Conservation (phyloP, 1,140 invertebrate genomes). For the Zophobas atratus region DNA sequence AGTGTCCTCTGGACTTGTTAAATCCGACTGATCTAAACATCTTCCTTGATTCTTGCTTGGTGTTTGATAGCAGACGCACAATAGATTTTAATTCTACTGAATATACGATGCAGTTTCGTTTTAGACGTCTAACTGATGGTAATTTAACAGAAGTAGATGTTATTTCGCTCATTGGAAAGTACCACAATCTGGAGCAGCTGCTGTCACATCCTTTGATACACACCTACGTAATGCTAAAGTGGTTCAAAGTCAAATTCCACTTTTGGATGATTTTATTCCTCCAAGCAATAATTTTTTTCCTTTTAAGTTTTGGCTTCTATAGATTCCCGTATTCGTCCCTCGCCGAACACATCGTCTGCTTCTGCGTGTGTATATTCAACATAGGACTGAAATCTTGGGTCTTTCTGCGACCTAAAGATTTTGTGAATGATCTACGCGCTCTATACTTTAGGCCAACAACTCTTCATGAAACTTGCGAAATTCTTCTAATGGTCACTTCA, state of each 20-base stretch:
- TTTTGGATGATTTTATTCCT: slow-evolving; percentile 3
- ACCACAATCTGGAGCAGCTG: neutral
- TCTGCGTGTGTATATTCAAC: neutral
- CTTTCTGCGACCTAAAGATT: too few species aligned
- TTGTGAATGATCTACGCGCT: neutral
- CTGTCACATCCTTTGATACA: neutral
- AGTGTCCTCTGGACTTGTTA: neutral
- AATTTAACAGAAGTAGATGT: neutral
- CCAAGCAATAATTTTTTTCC: neutral
- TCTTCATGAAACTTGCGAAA: neutral
- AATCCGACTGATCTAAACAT: neutral
- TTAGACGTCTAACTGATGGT: neutral
- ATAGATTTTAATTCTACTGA: neutral
- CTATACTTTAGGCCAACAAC: neutral
- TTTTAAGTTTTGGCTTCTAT: neutral
- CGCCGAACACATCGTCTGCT: neutral
- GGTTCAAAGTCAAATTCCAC: neutral
- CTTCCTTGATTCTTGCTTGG: neutral
- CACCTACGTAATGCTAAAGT: neutral
- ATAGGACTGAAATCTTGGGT: neutral
- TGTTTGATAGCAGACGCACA: neutral
- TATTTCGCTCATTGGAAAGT: slow-evolving; percentile 12
- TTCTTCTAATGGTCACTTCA: neutral
- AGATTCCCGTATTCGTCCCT: neutral
- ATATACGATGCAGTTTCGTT: neutral